Evolutionary conservation across 2,113 vertebrate species (phyloP), one percentile per base, ranked within the genome.

Genomic region (Periophthalmodon schlosseri): DNA sequence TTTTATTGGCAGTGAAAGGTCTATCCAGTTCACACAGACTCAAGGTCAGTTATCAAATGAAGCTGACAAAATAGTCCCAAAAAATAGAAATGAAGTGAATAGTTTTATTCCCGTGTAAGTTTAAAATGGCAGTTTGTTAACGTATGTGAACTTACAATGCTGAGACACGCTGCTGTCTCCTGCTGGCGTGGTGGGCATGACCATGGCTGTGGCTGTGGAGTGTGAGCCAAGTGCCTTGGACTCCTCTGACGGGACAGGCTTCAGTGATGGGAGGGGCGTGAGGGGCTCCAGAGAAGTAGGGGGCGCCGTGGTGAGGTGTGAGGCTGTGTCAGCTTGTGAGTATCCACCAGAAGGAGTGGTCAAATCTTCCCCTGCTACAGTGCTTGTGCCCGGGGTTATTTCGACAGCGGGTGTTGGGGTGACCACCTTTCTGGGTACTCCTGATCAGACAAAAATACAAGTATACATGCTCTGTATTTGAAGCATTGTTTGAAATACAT

Each of bases 111-210:
- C 57, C 20, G 10, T 60, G 8, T 15, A 60, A 56, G 20, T 49
- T 49, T 49, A 20, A 52, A 20, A 52, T 20, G 6, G 15, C 4
- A 0, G 5, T 18, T 18, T 52, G n/a, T 54, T 2, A n/a, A 54
- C 7, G 6, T 24, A 15, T 28, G 24, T 63, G 14, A 34, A 49
- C 96, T 96, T 91, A 98, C 97, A 96, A 90, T 96, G 96, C 71
- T 97, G 96, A 12, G 96, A 98, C 68, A 97, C 87, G 85, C 95
- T 97, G 93, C 91, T 93, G 74, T 88, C 88, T 16, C 79, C 84
- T 8, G 74, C 74, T 9, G 86, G 64, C 0, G 86, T 85, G 78
- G 88, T 86, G 76, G 88, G 72, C 61, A 90, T 72, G 39, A 93
- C 91, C 85, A 79, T 80, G 18, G 81, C 20, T 4, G 77, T 83